Evolutionary conservation across 2,888 invertebrate species (phyloP).

Genomic region (Mythimna loreyi): DNA sequence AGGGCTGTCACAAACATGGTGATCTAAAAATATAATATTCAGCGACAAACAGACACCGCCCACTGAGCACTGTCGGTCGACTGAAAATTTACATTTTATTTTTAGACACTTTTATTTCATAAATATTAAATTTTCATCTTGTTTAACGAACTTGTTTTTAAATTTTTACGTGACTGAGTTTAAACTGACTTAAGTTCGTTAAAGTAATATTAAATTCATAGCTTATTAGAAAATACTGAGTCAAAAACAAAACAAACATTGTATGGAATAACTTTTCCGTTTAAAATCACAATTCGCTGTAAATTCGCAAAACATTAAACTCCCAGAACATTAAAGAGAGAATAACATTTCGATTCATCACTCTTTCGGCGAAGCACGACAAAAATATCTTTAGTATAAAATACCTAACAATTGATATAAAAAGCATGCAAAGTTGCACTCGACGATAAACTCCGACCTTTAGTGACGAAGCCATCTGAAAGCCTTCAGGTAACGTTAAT

Average conservation of each 20-base stretch:
- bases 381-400: slow-evolving; percentile 19
- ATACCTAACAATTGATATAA: slow-evolving; percentile 19
- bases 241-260: not conserved
- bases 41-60: slow-evolving; percentile 37
- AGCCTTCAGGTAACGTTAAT: slow-evolving; percentile 37
- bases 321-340: not conserved
- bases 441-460: slow-evolving; percentile 40
- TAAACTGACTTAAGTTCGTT: slow-evolving; percentile 5
- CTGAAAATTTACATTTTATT: slow-evolving; percentile 50
- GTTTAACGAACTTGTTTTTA: slow-evolving; percentile 5
- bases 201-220: not conserved
- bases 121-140: slow-evolving; percentile 32
- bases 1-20: slow-evolving; percentile 57
- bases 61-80: slow-evolving; percentile 13
- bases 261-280: not conserved
- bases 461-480: slow-evolving; percentile 23
- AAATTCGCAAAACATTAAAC: slow-evolving; percentile 5
- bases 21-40: slow-evolving; percentile 59
- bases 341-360: slow-evolving; percentile 3
- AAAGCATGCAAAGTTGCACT: slow-evolving; percentile 28
- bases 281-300: not conserved
- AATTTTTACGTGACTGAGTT: not conserved
- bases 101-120: slow-evolving; percentile 38
- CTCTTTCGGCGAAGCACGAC: slow-evolving; percentile 25
- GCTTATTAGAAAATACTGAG: slow-evolving; percentile 1